Base-by-base conservation (phyloP, 2,113 vertebrate genomes). In the Urocitellus parryii region DNA sequence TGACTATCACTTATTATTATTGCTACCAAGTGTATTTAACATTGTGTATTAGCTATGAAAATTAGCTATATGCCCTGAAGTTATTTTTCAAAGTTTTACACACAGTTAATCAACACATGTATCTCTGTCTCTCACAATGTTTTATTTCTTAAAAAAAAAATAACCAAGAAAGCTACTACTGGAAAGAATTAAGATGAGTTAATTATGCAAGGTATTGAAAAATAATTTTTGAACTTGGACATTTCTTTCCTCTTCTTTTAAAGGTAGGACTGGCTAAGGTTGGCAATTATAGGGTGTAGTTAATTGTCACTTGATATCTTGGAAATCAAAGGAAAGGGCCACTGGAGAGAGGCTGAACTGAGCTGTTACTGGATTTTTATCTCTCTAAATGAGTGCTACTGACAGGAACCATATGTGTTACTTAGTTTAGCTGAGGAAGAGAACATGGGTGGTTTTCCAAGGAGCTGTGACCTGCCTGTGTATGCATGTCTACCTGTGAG, bases 291-390 rank as follows among this genome's bases (percentile, higher is more conserved):
- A 88, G 39, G 58, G 86, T 76, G 95, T 98, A 65, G 84, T 92
- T 94, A 96, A 78, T 84, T 96, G 97, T 93, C 90, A 95, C 78
- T 96, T 63, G 68, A 94, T 96, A 94, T 90, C 63, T 97, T 97
- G 61, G 80, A 97, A 97, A 98, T 97, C 97, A 98, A 97, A 98
- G 96, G 96, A 78, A 90, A 95, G 61, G 88, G 29, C 88, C 92
- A 82, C 92, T 94, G 92, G 89, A 96, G 94, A 93, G 73, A 95
- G 42, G 61, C 80, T 97, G 95, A 96, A 92, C 87, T 97, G 96
- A 97, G 95, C 94, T 96, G 97, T 96, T 93, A 85, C 27, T 22
- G 92, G 96, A 97, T 97, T 97, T 98, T 97, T 97, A 93, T 97
- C 97, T 97, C 67, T 95, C 72, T 94, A 81, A 95, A 80, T 96